Percentiles rank a stretch among this genome's conserved stretches.
Conservation (phyloP, 2,888 invertebrate species). For the Sericinus montela region DNA sequence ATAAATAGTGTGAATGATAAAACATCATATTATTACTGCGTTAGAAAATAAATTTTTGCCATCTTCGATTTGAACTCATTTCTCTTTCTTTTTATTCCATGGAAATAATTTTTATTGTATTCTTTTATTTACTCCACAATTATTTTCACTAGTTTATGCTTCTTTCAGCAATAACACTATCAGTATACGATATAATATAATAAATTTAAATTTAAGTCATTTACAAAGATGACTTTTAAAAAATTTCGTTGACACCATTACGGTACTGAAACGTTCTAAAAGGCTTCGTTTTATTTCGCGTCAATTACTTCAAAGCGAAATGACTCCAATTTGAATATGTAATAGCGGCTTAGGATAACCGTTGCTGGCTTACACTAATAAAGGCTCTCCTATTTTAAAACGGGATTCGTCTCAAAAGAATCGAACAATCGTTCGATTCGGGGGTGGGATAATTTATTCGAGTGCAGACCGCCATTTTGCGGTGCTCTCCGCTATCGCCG, state of each 20-base stretch:
- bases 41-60: no score
- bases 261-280: slow-evolving; percentile 54
- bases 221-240: slow-evolving; percentile 29
- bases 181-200: no score
- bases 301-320: slow-evolving; percentile 76
- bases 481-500: slow-evolving; percentile 67
- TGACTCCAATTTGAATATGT: slow-evolving; percentile 79
- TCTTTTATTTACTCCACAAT: no score
- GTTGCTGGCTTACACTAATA: slow-evolving; percentile 78
- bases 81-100: no score
- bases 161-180: no score
- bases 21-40: no score
- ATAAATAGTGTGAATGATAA: no score
- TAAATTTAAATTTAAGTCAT: not conserved
- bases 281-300: slow-evolving; percentile 76
- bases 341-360: slow-evolving; percentile 78
- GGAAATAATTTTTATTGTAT: no score
- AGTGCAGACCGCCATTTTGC: slow-evolving; percentile 77
- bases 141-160: no score
- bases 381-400: slow-evolving; percentile 70
- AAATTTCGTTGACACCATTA: slow-evolving; percentile 57
- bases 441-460: slow-evolving; percentile 77
- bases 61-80: no score
- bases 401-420: slow-evolving; percentile 73
- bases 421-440: slow-evolving; percentile 72